Conservation (phyloP, 1,140 invertebrate genomes). For the Pseudomyrmex pallidus region DNA sequence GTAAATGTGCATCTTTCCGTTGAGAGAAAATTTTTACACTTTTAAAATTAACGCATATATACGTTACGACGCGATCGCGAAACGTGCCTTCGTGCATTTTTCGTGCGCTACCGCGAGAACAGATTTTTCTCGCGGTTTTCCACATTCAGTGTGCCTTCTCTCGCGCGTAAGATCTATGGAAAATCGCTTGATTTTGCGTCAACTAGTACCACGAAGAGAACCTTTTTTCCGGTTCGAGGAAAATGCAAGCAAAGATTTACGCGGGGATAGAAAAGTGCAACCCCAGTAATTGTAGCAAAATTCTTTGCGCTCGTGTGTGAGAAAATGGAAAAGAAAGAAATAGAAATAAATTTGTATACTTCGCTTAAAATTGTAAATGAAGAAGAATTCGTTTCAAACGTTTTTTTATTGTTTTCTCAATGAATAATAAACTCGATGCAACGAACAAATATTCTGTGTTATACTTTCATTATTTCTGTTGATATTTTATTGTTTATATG, state of each 20-base stretch:
- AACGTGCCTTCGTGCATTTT: constrained; percentile 23
- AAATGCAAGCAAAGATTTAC: neutral
- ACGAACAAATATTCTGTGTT: neutral
- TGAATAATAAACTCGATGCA: neutral
- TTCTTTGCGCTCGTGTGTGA: neutral
- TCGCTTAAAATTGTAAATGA: no score
- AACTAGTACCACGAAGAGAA: neutral
- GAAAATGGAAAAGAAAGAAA: no score
- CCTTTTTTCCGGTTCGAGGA: neutral
- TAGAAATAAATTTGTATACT: no score
- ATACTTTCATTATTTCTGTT: neutral
- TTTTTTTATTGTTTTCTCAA: neutral
- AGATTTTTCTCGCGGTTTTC: constrained; percentile 33
- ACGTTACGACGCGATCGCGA: neutral
- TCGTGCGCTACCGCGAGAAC: neutral
- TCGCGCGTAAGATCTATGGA: constrained; percentile 27
- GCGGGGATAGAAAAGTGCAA: neutral
- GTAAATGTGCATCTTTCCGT: neutral
- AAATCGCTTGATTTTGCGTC: constrained; percentile 52
- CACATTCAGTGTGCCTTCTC: constrained; percentile 26
- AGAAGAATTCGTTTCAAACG: no score
- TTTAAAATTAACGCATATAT: constrained; percentile 5
- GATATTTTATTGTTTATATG: neutral
- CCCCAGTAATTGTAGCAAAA: neutral
- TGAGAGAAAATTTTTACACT: neutral